Conservation (phyloP, 2,797 vertebrate species). For the Phataginus tricuspis region DNA sequence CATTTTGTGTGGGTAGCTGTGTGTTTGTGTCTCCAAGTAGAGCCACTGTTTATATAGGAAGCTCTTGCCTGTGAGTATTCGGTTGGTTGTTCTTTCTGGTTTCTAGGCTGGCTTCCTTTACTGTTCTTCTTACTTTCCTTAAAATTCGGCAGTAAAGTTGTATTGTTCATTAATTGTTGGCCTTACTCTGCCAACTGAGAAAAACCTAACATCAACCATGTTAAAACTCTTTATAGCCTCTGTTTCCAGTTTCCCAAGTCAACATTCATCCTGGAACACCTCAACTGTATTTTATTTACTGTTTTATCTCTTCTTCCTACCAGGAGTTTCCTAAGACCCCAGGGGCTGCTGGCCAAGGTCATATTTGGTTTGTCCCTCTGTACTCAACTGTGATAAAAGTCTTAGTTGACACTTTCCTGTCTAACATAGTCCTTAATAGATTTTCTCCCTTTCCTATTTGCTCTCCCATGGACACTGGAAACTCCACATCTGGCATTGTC, state of each 20-base stretch:
- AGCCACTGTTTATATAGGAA: not conserved
- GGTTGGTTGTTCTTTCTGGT: not conserved
- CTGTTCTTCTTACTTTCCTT: not conserved
- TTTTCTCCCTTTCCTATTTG: not conserved
- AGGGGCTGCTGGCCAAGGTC: not conserved
- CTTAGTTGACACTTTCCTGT: constrained; percentile 5
- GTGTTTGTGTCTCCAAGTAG: not conserved
- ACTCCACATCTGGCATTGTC: not conserved
- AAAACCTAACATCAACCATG: not conserved
- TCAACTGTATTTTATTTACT: not conserved
- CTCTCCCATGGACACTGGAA: not conserved
- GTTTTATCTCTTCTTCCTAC: not conserved
- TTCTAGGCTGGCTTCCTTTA: not conserved
- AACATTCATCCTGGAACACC: not conserved
- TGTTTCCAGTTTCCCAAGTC: not conserved
- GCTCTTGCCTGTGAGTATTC: not conserved
- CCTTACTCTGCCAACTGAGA: not conserved
- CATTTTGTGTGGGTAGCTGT: not conserved
- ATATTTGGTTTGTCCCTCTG: not conserved
- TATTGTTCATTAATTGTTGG: not conserved
- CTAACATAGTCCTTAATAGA: not conserved
- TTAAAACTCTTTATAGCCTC: not conserved
- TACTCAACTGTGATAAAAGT: not conserved
- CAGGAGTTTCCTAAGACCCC: not conserved
- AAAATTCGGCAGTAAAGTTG: not conserved